phyloP scores from a whole-genome alignment of 2,888 invertebrate genomes.

The Eupithecia vulgata region DNA sequence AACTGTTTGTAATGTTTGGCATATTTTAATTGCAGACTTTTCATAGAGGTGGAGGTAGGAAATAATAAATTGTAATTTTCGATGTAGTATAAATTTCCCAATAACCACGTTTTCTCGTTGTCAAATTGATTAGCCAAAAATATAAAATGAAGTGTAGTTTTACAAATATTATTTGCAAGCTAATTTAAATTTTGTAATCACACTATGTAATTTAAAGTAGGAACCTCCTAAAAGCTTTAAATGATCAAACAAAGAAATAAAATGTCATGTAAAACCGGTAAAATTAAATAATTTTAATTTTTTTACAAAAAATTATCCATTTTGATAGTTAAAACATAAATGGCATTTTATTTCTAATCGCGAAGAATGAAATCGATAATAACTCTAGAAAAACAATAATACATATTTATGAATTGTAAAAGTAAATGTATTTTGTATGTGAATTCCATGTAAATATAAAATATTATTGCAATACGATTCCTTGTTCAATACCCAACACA shows the following conservation, averaged over 20 bases:
- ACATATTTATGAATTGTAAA: not conserved
- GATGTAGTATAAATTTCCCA: not conserved
- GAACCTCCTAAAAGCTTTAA: not conserved
- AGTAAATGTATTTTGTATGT: not conserved
- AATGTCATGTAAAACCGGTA: not conserved
- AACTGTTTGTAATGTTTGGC: not conserved
- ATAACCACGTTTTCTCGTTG: not conserved
- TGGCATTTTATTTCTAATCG: not conserved
- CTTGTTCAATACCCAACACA: not conserved
- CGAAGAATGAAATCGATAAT: not conserved
- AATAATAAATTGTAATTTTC: not conserved
- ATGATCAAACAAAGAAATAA: not conserved
- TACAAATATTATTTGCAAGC: not conserved
- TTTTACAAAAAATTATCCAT: not conserved
- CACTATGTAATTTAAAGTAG: not conserved
- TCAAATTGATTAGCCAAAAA: not conserved
- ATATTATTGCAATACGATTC: not conserved
- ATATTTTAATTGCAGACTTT: not conserved
- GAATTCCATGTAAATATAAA: slow-evolving; percentile 1
- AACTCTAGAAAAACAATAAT: not conserved
- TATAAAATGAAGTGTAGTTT: not conserved
- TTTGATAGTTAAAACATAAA: not conserved
- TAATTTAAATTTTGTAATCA: not conserved
- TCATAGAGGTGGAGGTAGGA: not conserved
- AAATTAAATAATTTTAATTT: not conserved